Percentiles rank a stretch among this genome's conserved stretches.
Evolutionary conservation across 92 coral and sea anemone species (phyloP).

Genomic region (Actinernus sp.): DNA sequence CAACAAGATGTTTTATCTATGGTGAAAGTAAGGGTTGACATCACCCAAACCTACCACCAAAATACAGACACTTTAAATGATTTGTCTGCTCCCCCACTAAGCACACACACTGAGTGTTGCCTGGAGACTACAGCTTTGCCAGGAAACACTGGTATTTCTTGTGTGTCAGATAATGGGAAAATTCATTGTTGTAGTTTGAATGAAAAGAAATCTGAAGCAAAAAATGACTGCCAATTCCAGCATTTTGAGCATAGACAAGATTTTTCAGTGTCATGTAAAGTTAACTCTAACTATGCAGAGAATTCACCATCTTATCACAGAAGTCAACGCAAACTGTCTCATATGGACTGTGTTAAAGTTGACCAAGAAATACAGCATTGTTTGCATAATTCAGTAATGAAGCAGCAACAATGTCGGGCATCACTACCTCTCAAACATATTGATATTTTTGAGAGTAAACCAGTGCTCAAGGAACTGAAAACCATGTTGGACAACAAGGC

Average conservation of each 20-base stretch:
- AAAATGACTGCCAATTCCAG: background rate
- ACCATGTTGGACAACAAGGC: too few species aligned
- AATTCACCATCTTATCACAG: background rate
- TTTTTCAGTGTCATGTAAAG: background rate
- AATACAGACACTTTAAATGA: background rate
- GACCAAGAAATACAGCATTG: too few species aligned
- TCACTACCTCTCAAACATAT: slow-evolving; percentile 4
- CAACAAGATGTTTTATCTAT: slow-evolving; percentile 30
- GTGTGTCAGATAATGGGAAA: background rate
- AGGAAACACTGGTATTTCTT: background rate
- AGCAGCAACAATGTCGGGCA: too few species aligned
- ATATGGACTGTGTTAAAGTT: too few species aligned
- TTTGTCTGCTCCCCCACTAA: background rate
- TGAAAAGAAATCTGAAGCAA: background rate
- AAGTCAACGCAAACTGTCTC: background rate
- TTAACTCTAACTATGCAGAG: background rate
- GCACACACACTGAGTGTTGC: background rate
- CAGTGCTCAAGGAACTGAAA: background rate
- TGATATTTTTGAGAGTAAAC: background rate
- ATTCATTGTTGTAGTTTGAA: background rate
- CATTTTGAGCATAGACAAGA: background rate
- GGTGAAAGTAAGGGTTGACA: slow-evolving; percentile 39
- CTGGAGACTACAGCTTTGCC: background rate
- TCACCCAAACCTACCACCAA: slow-evolving; percentile 14
- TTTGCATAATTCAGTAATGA: too few species aligned